Evolutionary conservation across 1,140 invertebrate species (phyloP), one percentile per base, ranked within the genome.

Genomic region (Calosoma granatense): DNA sequence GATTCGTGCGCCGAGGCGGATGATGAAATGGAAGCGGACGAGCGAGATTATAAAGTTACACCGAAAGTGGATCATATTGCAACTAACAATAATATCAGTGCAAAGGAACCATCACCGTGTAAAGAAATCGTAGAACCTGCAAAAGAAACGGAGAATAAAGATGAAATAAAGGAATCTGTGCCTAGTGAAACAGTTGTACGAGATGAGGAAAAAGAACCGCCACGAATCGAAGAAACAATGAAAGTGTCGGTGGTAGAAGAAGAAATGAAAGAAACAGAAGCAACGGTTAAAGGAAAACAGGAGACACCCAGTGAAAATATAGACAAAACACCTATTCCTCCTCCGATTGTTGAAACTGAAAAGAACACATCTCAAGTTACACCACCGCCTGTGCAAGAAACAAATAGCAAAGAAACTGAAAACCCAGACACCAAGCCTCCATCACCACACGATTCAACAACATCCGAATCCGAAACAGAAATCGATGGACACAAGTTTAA

Each of bases 11-110:
- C 78, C 2, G 79, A 81, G 65, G 78, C 78, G 19, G 79, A 80
- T 67, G 78, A 82, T 64, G 79, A 82, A 66, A 80, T 80, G 78
- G 78, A 81, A 61, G 75, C 78, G 21, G 78, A 82, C 55, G 78
- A 81, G 65, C 66, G 59, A 67, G 22, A 57, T 63, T 53, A 59
- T 30, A 63, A 68, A 64, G 62, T 47, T 47, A 17, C 3, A 4
- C 17, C 15, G 4, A 53, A 53, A 4, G 4, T 4, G 22, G n/a
- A 57, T 22, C 19, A 30, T 19, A 3, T 12, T 9, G 1, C 12
- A 41, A 12, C 20, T 55, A 53, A 12, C 17, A 47, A 47, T 17
- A 47, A 47, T 47, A 30, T 30, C 4, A 47, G 17, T 17, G 15
- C 17, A 4, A 17, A 47, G 17, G 41, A 47, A 9, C 9, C 17